Evolutionary conservation across 2,888 invertebrate species (phyloP), one percentile per base, ranked within the genome.

Genomic region (Pammene fasciana): DNA sequence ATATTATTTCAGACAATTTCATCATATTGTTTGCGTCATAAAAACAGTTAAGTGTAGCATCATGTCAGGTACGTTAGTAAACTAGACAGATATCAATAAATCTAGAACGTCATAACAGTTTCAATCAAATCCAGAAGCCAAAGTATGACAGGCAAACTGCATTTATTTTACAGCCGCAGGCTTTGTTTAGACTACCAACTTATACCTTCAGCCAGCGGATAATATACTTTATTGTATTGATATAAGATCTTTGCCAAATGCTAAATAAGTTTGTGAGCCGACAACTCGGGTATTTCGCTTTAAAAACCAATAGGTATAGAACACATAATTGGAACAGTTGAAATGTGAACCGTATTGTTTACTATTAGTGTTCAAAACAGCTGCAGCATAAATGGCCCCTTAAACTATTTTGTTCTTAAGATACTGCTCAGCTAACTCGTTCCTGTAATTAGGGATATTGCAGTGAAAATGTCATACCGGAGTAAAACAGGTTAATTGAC

Each of bases 381-480:
- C 5, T 18, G 13, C 10, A 13, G n/a, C 5, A 13, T 26, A 0
- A 8, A 36, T 16, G 34, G 61, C n/a, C 5, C 9, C 0, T 41
- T 41, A 41, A 26, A 34, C n/a, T 18, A n/a, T 62, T 52, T n/a
- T 41, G 18, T 9, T 16, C 18, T 13, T 36, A 5, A 48, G 16
- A 6, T 38, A 13, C 57, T 52, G 45, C 14, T 8, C 13, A 59
- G 16, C 59, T 48, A 16, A 57, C 57, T 59, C 13, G 52, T 13
- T 36, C 43, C 52, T 5, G 34, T 48, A 67, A 67, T 59, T 59
- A 67, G n/a, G n/a, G n/a, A n/a, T 6, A 38, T 48, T 5, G 34
- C 54, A 46, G 54, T 67, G 68, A 41, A 70, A 70, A 70, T 70
- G 65, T 65, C 68, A 70, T 65, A 65, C 59, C 56, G n/a, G 52